Conservation (phyloP, 1,140 invertebrate species). For the Heliconius hermathena region DNA sequence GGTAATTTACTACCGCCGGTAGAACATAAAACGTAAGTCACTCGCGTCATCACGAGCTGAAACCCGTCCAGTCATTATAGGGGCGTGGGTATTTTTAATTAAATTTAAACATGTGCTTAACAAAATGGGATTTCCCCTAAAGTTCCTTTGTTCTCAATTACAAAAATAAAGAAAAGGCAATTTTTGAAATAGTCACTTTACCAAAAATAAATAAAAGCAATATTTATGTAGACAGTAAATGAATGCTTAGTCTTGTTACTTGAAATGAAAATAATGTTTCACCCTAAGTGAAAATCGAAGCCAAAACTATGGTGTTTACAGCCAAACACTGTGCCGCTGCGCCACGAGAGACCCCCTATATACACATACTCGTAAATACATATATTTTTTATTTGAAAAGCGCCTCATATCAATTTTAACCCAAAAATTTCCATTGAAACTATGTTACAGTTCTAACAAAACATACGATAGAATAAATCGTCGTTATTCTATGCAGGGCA, state of each 20-base stretch:
- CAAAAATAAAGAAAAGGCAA: not conserved
- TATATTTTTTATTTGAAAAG: not conserved
- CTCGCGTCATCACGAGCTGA: conserved; percentile 12
- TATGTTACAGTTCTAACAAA: not conserved
- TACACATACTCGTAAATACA: not conserved
- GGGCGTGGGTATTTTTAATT: conserved; percentile 41
- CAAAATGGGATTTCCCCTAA: conserved; percentile 15
- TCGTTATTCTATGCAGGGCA: conserved; percentile 1
- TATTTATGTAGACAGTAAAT: too few species aligned
- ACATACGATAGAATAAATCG: not conserved
- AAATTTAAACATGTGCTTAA: conserved; percentile 43
- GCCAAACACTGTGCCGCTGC: too few species aligned
- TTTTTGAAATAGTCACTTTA: not conserved
- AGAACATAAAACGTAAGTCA: conserved; percentile 22
- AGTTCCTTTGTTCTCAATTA: not conserved
- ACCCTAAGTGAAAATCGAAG: too few species aligned
- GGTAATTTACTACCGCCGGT: conserved; percentile 2
- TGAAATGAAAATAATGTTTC: too few species aligned
- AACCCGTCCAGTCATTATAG: conserved; percentile 33
- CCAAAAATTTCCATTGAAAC: not conserved
- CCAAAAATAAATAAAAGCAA: too few species aligned
- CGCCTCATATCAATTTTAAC: not conserved
- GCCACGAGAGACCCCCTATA: too few species aligned
- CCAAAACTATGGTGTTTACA: too few species aligned
- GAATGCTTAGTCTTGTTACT: too few species aligned